These are phyloP conservation scores for Drosophila rhopaloa DNA, from an alignment of 1,140 invertebrate species.

Conservation along the genomic window DNA sequence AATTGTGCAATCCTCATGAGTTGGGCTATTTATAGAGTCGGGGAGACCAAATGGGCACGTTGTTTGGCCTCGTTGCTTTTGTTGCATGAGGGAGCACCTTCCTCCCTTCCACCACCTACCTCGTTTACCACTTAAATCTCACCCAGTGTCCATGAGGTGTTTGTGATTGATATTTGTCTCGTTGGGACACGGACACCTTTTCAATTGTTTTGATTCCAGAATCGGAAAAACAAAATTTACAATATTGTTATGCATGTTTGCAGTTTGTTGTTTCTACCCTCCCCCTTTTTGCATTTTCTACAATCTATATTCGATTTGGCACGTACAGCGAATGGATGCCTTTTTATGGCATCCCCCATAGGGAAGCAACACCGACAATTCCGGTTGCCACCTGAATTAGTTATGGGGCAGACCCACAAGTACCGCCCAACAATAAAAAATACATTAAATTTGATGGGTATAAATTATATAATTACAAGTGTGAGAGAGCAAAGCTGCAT, in stretches of 20 bases:
- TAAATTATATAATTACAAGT: conserved; percentile 3
- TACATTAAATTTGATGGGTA: conserved; percentile 5
- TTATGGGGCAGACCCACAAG: conserved; percentile 40
- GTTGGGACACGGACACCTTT: conserved; percentile 51
- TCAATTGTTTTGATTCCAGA: conserved; percentile 61
- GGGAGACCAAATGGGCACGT: conserved; percentile 22
- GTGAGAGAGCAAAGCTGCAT: not conserved
- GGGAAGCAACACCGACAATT: not conserved
- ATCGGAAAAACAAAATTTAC: conserved; percentile 30
- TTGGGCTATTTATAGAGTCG: conserved; percentile 41
- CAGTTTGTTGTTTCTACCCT: conserved; percentile 3
- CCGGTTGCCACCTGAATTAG: conserved; percentile 20
- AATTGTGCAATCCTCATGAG: conserved; percentile 52
- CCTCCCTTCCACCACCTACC: not conserved
- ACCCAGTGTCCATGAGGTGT: conserved; percentile 7
- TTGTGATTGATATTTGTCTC: conserved; percentile 64
- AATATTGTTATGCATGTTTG: conserved; percentile 46
- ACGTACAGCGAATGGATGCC: conserved; percentile 34
- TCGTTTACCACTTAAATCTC: not conserved
- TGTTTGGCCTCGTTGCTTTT: conserved; percentile 42
- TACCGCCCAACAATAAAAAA: conserved; percentile 13
- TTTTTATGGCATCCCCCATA: conserved; percentile 30
- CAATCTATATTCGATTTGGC: conserved; percentile 24
- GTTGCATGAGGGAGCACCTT: conserved; percentile 28
- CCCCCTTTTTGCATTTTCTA: not conserved